These are phyloP conservation scores for Drosophila sulfurigaster DNA, from an alignment of 1,140 invertebrate genomes.

Conservation along the genomic window DNA sequence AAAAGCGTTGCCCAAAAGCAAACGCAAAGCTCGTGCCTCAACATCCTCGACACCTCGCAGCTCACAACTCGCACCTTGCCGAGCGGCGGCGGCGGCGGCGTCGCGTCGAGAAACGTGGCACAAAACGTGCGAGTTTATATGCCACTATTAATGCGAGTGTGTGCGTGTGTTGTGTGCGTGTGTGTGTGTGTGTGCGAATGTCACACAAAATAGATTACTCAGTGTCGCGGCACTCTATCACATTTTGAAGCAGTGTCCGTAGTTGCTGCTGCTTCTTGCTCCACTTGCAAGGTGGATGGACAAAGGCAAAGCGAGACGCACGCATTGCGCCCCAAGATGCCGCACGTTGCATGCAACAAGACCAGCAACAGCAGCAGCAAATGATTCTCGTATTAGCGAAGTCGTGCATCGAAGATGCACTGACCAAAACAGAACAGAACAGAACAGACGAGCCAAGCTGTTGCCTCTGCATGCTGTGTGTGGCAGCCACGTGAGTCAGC, in stretches of 20 bases:
- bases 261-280: too few species aligned
- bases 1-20: constrained; percentile 64
- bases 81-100: too few species aligned
- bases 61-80: too few species aligned
- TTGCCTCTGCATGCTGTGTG: neutral
- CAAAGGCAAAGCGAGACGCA: constrained; percentile 6
- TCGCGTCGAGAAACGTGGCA: constrained; percentile 57
- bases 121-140: constrained; percentile 74
- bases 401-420: neutral
- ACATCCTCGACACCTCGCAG: neutral
- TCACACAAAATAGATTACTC: constrained; percentile 77
- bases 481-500: neutral
- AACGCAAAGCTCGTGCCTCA: constrained; percentile 28
- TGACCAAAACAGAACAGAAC: neutral
- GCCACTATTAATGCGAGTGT: constrained; percentile 63
- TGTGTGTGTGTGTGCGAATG: constrained; percentile 35
- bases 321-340: constrained; percentile 2
- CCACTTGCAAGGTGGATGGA: constrained; percentile 17
- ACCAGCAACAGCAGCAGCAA: neutral
- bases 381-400: neutral
- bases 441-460: neutral
- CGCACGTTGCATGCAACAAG: neutral
- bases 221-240: constrained; percentile 80
- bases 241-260: constrained; percentile 23
- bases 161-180: constrained; percentile 20